Base-by-base conservation (phyloP, 2,797 vertebrate genomes). In the Halcyon badia region DNA sequence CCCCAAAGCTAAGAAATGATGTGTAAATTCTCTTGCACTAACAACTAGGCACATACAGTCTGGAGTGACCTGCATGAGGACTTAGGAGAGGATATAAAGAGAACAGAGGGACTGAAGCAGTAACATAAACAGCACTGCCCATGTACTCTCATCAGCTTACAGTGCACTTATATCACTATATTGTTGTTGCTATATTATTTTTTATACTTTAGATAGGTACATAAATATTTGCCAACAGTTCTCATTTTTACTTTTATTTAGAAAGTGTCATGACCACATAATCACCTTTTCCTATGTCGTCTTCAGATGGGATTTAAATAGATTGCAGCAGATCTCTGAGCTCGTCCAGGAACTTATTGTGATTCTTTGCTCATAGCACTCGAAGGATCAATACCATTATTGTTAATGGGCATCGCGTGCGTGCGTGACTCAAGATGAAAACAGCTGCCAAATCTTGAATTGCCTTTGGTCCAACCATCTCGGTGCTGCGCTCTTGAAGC, bases 201-300 rank as follows among this genome's bases (percentile, higher is more conserved):
- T 82, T 51, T 82, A 11, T 30, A 3, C 28, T 79, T 22, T 6
- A 48, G 28, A 14, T 57, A 54, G 9, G 8, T 8, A 61, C 56
- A 44, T 35, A 71, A 71, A 71, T 46, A 42, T 61, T 75, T 79
- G 28, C 15, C 46, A 71, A 3, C 9, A 48, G 7, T 58, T 76
- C 33, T 66, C 42, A 26, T 17, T 72, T 46, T 46, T 26, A 17
- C 16, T 44, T 89, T 52, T 75, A 6, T 51, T 66, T 62, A 61
- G 42, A 48, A 62, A 64, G 54, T 14, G 11, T 5, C 56, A 19
- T 15, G 25, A 28, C 44, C n/a, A 44, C 82, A 37, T 42, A 35
- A 60, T 11, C n/a, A 22, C 22, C 31, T 68, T 44, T 84, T 30
- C 4, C 2, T 49, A 11, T 20, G 44, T 19, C 0, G 0, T 22